Evolutionary conservation across 2,888 invertebrate genomes (phyloP).

Genomic region (Cosmorhoe ocellata): DNA sequence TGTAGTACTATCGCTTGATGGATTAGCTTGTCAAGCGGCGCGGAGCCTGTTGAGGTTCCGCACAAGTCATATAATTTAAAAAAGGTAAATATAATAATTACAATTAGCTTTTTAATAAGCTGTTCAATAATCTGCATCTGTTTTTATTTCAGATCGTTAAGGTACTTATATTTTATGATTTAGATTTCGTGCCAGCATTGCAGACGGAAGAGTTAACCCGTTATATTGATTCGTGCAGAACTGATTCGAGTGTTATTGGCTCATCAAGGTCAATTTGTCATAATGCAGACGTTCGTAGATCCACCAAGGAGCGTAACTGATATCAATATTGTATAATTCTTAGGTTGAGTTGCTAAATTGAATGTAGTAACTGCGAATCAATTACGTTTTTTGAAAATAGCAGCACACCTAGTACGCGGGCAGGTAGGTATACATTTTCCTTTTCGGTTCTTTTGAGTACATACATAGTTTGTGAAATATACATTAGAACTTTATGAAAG

Average conservation of each 20-base stretch:
- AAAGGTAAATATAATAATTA: no score
- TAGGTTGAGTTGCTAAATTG: neutral
- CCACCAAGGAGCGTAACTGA: slow-evolving; percentile 5
- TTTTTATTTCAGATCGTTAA: slow-evolving; percentile 15
- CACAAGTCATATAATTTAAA: slow-evolving; percentile 61
- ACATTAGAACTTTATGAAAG: no score
- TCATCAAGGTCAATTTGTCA: slow-evolving; percentile 30
- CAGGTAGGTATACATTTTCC: no score
- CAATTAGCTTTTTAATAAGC: slow-evolving; percentile 45
- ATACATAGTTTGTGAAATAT: no score
- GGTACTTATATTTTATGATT: slow-evolving; percentile 20
- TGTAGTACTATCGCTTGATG: slow-evolving; percentile 60
- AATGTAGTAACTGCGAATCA: no score
- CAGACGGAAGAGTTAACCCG: slow-evolving; percentile 20
- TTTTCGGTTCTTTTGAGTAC: no score
- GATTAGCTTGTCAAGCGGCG: slow-evolving; percentile 56
- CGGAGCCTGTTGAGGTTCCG: slow-evolving; percentile 38
- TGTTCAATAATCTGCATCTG: slow-evolving; percentile 40
- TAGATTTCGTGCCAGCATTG: slow-evolving; percentile 16
- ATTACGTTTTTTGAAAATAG: no score
- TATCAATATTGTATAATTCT: neutral
- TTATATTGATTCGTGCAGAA: slow-evolving; percentile 35
- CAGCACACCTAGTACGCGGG: no score
- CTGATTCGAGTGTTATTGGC: slow-evolving; percentile 28
- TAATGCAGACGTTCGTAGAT: slow-evolving; percentile 19